Percentiles rank a stretch among this genome's conserved stretches.
These are phyloP conservation scores for Heteractis magnifica DNA, from an alignment of 92 coral and sea anemone genomes.

Conservation along the genomic window DNA sequence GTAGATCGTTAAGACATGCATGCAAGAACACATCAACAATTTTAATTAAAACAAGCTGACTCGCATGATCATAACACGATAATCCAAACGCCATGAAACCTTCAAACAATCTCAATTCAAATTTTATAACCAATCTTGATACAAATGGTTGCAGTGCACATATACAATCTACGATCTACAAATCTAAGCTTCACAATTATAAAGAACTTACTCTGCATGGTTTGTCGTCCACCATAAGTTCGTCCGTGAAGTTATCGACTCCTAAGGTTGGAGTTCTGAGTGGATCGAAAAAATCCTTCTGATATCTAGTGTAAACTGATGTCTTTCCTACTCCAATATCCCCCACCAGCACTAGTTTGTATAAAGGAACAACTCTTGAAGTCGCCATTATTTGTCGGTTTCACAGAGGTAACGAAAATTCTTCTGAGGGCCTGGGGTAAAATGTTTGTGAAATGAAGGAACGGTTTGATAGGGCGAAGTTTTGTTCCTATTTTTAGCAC, in stretches of 20 bases:
- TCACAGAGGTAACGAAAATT: not conserved
- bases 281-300: constrained; percentile 60
- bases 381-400: not conserved
- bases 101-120: no score
- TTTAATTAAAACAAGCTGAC: no score
- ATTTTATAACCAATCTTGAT: no score
- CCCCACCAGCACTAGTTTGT: constrained; percentile 83
- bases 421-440: not conserved
- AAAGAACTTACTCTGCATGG: constrained; percentile 54
- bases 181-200: not conserved
- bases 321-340: constrained; percentile 92
- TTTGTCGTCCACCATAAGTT: constrained; percentile 44
- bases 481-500: not conserved
- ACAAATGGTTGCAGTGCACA: not conserved
- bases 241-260: constrained; percentile 68
- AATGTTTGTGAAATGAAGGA: not conserved
- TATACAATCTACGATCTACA: not conserved
- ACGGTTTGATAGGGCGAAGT: not conserved
- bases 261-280: constrained; percentile 56
- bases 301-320: constrained; percentile 75
- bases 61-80: no score
- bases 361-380: constrained; percentile 41
- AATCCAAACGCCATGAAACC: no score
- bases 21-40: no score
- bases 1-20: no score